Evolutionary conservation across 2,888 invertebrate genomes (phyloP), one percentile per base, ranked within the genome.

Genomic region (Temnothorax ravouxi): DNA sequence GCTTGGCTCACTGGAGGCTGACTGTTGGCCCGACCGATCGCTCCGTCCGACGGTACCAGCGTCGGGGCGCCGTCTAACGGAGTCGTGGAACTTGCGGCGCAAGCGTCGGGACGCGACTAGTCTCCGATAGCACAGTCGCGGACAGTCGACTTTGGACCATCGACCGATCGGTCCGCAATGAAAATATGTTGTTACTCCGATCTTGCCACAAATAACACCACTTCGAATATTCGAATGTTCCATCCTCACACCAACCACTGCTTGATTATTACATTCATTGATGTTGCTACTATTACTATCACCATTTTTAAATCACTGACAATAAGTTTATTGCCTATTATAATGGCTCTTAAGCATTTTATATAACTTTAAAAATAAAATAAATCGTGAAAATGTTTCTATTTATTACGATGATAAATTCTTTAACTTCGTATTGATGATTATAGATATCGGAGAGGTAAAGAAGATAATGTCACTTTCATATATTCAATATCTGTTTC

Each of bases 131-230:
- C 21, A 83, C 83, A 85, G 82, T 69, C 84, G 82, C 83, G 86
- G 89, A 92, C 93, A 93, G 94, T 94, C 91, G 91, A 91, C 92
- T 92, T 90, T 93, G 91, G 91, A 92, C 92, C 93, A 93, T 93
- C 93, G 91, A 92, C 92, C 92, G 86, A 88, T 84, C 85, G 85
- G 86, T 81, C 62, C 83, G 66, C 34, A 38, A 50, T 21, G 3
- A 25, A 56, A 62, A 38, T 76, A 76, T 66, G 11, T 29, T 25
- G n/a, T 59, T n/a, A 2, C 34, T 47, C 47, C 54, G 41, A 18
- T 59, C 47, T 8, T 34, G 52, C n/a, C 44, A 50, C 47, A 21
- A 44, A 21, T 47, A 59, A 71, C 25, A 50, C 8, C 59, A 44
- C 1, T 69, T 69, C 25, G 13, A 21, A 41, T 44, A 13, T 18